Conservation (phyloP, 1,140 invertebrate genomes). For the Zaprionus davidi region DNA sequence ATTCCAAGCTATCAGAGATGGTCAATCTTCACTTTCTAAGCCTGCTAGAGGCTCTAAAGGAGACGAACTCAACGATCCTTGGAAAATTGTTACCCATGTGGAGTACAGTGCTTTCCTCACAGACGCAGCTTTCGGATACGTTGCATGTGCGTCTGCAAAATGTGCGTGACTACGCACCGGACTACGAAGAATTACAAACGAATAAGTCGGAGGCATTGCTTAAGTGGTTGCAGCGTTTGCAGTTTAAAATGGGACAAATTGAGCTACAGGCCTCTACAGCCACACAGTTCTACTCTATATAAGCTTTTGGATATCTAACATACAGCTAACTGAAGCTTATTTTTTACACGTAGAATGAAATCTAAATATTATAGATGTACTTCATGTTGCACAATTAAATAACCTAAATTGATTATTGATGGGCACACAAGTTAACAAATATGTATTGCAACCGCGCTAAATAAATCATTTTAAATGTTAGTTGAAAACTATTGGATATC, state of each 20-base stretch:
- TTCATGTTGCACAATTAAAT: background rate
- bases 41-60: constrained; percentile 96
- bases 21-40: constrained; percentile 98
- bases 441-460: background rate
- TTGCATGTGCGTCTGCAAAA: constrained; percentile 95
- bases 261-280: constrained; percentile 96
- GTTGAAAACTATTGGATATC: background rate
- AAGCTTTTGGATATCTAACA: constrained; percentile 25
- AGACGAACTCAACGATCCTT: constrained; percentile 97
- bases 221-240: constrained; percentile 95
- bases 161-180: constrained; percentile 91
- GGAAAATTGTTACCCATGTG: constrained; percentile 93
- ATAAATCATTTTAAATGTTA: background rate
- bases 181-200: constrained; percentile 79
- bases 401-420: background rate
- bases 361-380: background rate
- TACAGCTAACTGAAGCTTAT: background rate
- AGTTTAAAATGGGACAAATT: constrained; percentile 99
- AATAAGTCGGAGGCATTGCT: constrained; percentile 86
- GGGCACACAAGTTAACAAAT: background rate
- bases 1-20: constrained; percentile 94
- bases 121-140: constrained; percentile 94
- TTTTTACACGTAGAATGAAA: background rate
- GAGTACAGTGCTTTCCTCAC: constrained; percentile 96
- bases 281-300: constrained; percentile 84